These are phyloP conservation scores for Neostethus bicornis DNA, from an alignment of 2,797 vertebrate species.

Conservation along the genomic window DNA sequence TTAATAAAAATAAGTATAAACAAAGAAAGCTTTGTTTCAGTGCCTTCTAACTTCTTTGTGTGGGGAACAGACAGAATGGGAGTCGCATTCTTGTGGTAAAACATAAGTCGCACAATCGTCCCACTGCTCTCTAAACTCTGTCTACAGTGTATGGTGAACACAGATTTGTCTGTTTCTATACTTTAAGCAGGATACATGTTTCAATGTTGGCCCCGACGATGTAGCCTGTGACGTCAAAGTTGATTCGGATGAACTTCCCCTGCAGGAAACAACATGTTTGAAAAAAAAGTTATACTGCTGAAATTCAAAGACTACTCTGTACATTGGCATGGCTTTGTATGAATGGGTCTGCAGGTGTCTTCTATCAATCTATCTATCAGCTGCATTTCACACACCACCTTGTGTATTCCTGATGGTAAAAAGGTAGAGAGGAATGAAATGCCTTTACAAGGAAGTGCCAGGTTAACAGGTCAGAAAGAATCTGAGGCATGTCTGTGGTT, in stretches of 20 bases:
- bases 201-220: slow-evolving; percentile 94
- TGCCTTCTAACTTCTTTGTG: slow-evolving; percentile 3
- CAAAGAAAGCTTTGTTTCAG: slow-evolving; percentile 13
- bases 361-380: slow-evolving; percentile 1
- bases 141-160: slow-evolving; percentile 1
- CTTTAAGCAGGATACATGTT: slow-evolving; percentile 78
- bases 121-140: slow-evolving; percentile 15
- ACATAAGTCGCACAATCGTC: slow-evolving; percentile 5
- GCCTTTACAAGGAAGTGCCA: slow-evolving; percentile 60
- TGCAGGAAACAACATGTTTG: slow-evolving; percentile 52
- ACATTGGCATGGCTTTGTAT: background rate
- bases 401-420: slow-evolving; percentile 19
- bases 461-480: slow-evolving; percentile 57
- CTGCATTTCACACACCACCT: slow-evolving; percentile 24
- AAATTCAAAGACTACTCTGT: background rate
- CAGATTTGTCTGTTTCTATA: slow-evolving; percentile 7
- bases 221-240: slow-evolving; percentile 88
- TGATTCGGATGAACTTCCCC: slow-evolving; percentile 83
- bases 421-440: slow-evolving; percentile 23
- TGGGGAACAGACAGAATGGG: slow-evolving; percentile 5
- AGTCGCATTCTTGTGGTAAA: slow-evolving; percentile 40
- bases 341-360: slow-evolving; percentile 11
- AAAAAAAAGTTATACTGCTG: slow-evolving; percentile 6
- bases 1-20: slow-evolving; percentile 16
- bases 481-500: slow-evolving; percentile 60